Percentiles rank a stretch among this genome's conserved stretches.
Conservation (phyloP, 2,797 vertebrate species). For the Echiichthys vipera region DNA sequence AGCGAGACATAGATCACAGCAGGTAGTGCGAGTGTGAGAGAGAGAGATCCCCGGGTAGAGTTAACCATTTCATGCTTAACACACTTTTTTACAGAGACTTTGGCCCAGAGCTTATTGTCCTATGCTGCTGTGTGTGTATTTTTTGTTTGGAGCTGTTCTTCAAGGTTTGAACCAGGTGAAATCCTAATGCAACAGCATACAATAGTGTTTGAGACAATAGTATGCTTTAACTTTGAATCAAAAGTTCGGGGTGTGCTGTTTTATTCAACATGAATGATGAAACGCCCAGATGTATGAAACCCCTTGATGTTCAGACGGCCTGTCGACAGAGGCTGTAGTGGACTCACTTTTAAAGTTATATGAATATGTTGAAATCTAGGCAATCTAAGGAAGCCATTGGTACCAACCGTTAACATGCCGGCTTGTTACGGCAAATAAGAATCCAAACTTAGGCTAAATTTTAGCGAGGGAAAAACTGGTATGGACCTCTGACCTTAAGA, state of each 20-base stretch:
- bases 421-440: no score
- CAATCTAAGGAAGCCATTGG: no score
- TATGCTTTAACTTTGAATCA: neutral
- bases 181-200: neutral
- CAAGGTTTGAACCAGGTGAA: neutral
- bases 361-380: no score
- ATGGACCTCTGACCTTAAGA: no score
- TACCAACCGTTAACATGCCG: no score
- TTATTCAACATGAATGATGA: neutral
- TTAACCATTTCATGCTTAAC: slow-evolving; percentile 63
- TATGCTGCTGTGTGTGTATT: neutral
- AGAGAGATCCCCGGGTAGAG: slow-evolving; percentile 31
- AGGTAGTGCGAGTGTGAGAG: slow-evolving; percentile 43
- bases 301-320: no score
- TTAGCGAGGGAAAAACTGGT: no score
- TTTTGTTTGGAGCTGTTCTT: neutral
- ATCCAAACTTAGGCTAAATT: no score
- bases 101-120: slow-evolving; percentile 29
- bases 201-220: neutral
- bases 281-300: no score
- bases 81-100: neutral
- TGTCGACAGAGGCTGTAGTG: no score
- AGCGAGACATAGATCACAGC: slow-evolving; percentile 77
- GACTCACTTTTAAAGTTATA: no score
- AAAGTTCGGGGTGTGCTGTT: neutral